Base-by-base conservation (phyloP, 2,113 vertebrate genomes). In the Mesembrinibis cayennensis region DNA sequence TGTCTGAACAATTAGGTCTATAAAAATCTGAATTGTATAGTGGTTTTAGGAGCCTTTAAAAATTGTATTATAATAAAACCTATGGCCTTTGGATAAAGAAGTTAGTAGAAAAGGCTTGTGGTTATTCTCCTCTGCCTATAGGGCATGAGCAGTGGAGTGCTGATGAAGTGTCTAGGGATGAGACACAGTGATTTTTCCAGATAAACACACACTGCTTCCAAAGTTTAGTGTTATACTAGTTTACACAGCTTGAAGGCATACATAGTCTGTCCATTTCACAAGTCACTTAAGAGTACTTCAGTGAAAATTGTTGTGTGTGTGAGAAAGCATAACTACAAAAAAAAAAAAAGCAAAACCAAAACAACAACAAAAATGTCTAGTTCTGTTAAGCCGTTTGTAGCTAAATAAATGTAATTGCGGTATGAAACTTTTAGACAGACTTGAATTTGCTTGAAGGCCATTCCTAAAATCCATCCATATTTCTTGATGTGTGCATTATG, bases 391-490 rank as follows among this genome's bases (percentile, higher is more conserved):
- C 22, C 93, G 13, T 90, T 70, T 80, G 80, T 84, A 95, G 58
- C 65, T 91, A 89, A 95, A 95, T 86, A 95, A 95, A 87, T 82
- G 63, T 70, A 96, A 96, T 59, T 50, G 42, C 21, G 16, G 29
- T 61, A 58, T 87, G 79, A 94, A 96, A 69, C 53, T 87, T 76
- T 67, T 72, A 89, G 74, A 76, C 32, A 63, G 65, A 52, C 52
- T 95, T 90, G 59, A 61, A 66, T 92, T 97, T 96, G 69, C 82
- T 90, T 88, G 61, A 95, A 97, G 83, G 72, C 72, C 53, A 18
- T 96, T 96, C 56, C 30, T 90, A 67, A 97, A 97, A 96, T 93
- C 44, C 5, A 0, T 91, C 45, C 72, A 61, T 94, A 97, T 97
- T 97, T 97, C 91, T 94, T 66, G 38, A 73, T 89, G 49, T 93